phyloP scores from a whole-genome alignment of 2,113 vertebrate genomes.

The Sander vitreus region DNA sequence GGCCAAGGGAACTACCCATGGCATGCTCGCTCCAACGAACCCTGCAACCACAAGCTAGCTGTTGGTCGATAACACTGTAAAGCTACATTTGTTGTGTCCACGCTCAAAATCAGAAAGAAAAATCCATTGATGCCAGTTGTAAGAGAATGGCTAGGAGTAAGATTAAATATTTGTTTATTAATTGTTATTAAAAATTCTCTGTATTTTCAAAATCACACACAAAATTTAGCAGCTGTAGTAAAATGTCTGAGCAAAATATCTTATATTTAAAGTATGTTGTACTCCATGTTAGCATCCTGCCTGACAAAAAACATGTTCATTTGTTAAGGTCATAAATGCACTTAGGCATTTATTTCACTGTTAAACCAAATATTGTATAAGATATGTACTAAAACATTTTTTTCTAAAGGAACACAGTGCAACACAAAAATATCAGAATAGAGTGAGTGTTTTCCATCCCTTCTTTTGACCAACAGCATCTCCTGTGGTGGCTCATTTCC shows the following conservation, averaged over 20 bases:
- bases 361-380: constrained; percentile 14
- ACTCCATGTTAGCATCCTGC: neutral
- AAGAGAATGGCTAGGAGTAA: neutral
- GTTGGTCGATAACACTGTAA: constrained; percentile 23
- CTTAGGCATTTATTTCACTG: constrained; percentile 9
- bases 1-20: constrained; percentile 44
- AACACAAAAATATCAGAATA: constrained; percentile 62
- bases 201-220: neutral
- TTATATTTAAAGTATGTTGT: neutral
- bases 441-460: constrained; percentile 65
- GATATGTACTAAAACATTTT: constrained; percentile 30
- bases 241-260: neutral
- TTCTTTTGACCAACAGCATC: constrained; percentile 78
- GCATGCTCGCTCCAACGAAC: constrained; percentile 46
- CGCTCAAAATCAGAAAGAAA: constrained; percentile 8
- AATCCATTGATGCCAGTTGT: neutral
- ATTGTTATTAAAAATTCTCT: neutral
- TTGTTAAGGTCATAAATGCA: constrained; percentile 31
- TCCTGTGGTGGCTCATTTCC: constrained; percentile 81
- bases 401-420: constrained; percentile 40
- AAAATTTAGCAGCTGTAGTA: neutral
- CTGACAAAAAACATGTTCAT: constrained; percentile 17
- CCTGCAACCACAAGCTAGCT: constrained; percentile 39
- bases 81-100: constrained; percentile 23
- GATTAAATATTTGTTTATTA: neutral